Percentiles rank a stretch among this genome's conserved stretches.
Evolutionary conservation across 2,888 invertebrate genomes (phyloP).

Genomic region (Chrysotoxum bicinctum): DNA sequence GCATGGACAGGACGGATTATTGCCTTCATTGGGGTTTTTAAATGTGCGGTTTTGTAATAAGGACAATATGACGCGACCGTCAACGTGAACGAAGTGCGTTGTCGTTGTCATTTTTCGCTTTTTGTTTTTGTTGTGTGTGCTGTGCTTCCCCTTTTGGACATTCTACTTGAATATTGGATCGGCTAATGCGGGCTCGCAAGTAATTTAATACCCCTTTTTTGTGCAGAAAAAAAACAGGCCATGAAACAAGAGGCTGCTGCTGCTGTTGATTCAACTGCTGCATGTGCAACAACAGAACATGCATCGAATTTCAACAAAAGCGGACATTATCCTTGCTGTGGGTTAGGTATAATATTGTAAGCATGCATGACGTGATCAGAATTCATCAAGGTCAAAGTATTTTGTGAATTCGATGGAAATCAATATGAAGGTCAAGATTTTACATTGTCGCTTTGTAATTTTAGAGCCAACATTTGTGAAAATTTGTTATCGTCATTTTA

Average conservation of each 20-base stretch:
- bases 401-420: slow-evolving; percentile 16
- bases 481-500: background rate
- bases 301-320: slow-evolving; percentile 59
- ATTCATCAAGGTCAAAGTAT: slow-evolving; percentile 56
- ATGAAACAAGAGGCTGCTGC: slow-evolving; percentile 17
- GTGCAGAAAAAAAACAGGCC: background rate
- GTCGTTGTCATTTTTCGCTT: slow-evolving; percentile 53
- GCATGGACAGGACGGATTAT: slow-evolving; percentile 51
- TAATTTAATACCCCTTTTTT: slow-evolving; percentile 59
- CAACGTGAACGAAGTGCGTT: slow-evolving; percentile 17
- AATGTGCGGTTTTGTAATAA: slow-evolving; percentile 73
- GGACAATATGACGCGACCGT: slow-evolving; percentile 68
- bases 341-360: background rate
- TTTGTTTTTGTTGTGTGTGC: background rate
- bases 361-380: slow-evolving; percentile 14
- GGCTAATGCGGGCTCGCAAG: slow-evolving; percentile 63
- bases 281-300: slow-evolving; percentile 58
- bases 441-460: slow-evolving; percentile 1
- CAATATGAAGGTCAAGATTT: slow-evolving; percentile 58
- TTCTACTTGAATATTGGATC: slow-evolving; percentile 40
- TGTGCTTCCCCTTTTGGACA: slow-evolving; percentile 32
- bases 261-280: slow-evolving; percentile 16
- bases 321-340: slow-evolving; percentile 23
- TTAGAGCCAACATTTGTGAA: background rate
- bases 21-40: slow-evolving; percentile 70